Evolutionary conservation across 2,797 vertebrate genomes (phyloP).

Genomic region (Sebastes matsubarae): DNA sequence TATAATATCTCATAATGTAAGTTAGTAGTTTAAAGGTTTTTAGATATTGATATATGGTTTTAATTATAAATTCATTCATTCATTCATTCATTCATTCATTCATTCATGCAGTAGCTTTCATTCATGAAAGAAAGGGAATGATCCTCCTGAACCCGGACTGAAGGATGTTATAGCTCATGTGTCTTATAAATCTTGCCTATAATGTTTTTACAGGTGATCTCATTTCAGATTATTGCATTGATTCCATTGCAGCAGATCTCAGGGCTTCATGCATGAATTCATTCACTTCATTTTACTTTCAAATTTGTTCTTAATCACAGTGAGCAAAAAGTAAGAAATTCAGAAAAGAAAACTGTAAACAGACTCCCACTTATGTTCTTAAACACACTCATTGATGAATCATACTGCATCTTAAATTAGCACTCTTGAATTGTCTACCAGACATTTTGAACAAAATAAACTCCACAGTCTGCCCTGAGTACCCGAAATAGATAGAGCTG

Average conservation of each 20-base stretch:
- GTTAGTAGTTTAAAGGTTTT: slow-evolving; percentile 14
- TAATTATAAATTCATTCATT: slow-evolving; percentile 9
- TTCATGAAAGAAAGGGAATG: neutral
- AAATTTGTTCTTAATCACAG: neutral
- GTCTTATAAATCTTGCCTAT: neutral
- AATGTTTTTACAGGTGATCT: neutral
- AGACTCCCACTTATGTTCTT: slow-evolving; percentile 29
- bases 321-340: neutral
- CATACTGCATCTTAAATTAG: slow-evolving; percentile 3
- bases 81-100: slow-evolving; percentile 37
- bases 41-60: neutral
- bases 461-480: neutral
- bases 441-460: slow-evolving; percentile 1
- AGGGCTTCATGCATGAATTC: neutral
- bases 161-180: neutral
- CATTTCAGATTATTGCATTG: neutral
- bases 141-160: neutral
- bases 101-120: neutral
- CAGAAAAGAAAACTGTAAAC: neutral
- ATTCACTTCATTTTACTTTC: neutral
- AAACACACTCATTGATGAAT: slow-evolving; percentile 15
- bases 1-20: neutral
- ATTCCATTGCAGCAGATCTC: neutral
- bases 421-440: neutral
- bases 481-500: neutral